Conservation (phyloP, 2,888 invertebrate genomes). For the Acronicta alni region DNA sequence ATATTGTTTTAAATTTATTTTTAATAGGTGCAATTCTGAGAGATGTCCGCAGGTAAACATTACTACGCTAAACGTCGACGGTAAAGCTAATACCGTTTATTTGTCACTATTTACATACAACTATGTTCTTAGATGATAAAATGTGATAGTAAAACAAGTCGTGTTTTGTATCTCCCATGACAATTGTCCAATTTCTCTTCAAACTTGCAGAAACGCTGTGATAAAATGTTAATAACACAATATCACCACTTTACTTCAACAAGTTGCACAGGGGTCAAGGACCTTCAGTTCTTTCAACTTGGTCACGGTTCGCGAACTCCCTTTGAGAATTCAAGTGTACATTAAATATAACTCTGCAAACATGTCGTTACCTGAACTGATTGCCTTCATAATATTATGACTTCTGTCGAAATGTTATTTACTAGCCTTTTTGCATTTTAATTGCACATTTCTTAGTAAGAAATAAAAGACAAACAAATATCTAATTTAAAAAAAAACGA, state of each 20-base stretch:
- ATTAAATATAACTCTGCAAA: constrained; percentile 35
- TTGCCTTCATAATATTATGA: constrained; percentile 36
- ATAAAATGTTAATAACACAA: constrained; percentile 9
- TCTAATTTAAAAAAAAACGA: no score
- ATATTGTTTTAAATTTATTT: no score
- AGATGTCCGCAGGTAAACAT: no score
- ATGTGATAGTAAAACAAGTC: background rate
- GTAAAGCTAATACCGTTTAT: background rate
- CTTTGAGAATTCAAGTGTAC: constrained; percentile 39
- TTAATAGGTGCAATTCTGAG: no score
- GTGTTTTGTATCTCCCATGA: background rate
- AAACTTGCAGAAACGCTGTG: constrained; percentile 9
- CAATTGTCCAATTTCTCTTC: background rate
- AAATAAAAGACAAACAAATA: no score
- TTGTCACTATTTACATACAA: background rate
- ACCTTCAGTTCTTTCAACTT: constrained; percentile 49
- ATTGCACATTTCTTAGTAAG: constrained; percentile 20
- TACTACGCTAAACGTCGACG: no score
- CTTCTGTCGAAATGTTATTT: constrained; percentile 26
- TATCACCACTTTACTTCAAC: constrained; percentile 12
- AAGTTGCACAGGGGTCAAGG: constrained; percentile 34
- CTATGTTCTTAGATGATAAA: background rate
- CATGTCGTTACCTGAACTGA: constrained; percentile 21
- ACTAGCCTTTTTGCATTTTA: constrained; percentile 34
- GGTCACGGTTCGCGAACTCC: constrained; percentile 38